phyloP scores from a whole-genome alignment of 2,797 vertebrate genomes.

The Aeoliscus strigatus region DNA sequence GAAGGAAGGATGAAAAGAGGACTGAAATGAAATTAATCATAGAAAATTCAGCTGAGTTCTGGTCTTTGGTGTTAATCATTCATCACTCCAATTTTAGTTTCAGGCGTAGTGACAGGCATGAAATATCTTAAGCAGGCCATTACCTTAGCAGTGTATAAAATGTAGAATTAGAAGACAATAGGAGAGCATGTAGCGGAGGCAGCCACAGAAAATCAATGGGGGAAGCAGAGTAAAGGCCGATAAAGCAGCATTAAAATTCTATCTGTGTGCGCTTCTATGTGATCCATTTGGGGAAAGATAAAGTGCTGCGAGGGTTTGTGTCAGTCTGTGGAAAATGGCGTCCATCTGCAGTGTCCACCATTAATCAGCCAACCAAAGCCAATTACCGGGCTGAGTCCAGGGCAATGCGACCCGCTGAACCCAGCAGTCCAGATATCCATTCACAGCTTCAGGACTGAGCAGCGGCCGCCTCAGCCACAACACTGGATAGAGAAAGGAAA shows the following conservation, averaged over 20 bases:
- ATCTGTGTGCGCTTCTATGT: constrained; percentile 27
- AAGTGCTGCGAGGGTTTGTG: constrained; percentile 40
- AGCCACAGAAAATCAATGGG: constrained; percentile 18
- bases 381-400: constrained; percentile 65
- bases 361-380: constrained; percentile 74
- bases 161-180: constrained; percentile 52
- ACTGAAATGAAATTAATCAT: constrained; percentile 31
- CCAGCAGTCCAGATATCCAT: constrained; percentile 53
- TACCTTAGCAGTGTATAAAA: constrained; percentile 39
- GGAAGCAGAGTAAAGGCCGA: constrained; percentile 12
- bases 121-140: constrained; percentile 58
- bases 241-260: constrained; percentile 21
- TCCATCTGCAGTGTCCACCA: constrained; percentile 68
- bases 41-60: constrained; percentile 32
- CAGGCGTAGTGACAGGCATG: constrained; percentile 47
- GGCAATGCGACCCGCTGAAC: constrained; percentile 61
- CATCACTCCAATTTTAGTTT: constrained; percentile 57
- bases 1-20: constrained; percentile 11
- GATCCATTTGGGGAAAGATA: constrained; percentile 40
- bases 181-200: constrained; percentile 20
- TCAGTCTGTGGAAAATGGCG: constrained; percentile 65
- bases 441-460: constrained; percentile 47
- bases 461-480: constrained; percentile 28
- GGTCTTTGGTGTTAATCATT: constrained; percentile 61
- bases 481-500: constrained; percentile 28